Conservation (phyloP, 2,888 invertebrate species). For the Pandemis corylana region DNA sequence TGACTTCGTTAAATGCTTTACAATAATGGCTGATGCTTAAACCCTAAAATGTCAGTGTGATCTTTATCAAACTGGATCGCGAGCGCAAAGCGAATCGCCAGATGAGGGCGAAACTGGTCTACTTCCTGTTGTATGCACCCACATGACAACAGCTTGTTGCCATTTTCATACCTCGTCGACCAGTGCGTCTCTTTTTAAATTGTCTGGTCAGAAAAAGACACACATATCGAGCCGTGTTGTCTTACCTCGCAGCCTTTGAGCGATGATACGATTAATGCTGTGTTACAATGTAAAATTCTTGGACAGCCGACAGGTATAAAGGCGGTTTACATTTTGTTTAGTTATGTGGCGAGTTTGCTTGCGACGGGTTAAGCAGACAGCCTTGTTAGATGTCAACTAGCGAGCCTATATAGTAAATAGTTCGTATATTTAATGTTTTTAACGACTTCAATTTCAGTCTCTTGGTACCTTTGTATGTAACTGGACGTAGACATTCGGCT, state of each 20-base stretch:
- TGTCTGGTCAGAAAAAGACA: neutral
- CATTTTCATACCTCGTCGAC: neutral
- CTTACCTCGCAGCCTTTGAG: constrained; percentile 25
- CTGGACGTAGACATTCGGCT: too few species aligned
- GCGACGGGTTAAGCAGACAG: neutral
- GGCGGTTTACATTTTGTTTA: neutral
- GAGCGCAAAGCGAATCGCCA: constrained; percentile 64
- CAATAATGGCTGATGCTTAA: constrained; percentile 25
- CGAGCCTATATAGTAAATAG: neutral
- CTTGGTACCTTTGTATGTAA: too few species aligned
- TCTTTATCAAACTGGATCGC: constrained; percentile 77
- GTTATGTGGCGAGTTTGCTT: neutral
- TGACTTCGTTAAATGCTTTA: constrained; percentile 9
- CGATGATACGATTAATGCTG: constrained; percentile 4
- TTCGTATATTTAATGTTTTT: neutral
- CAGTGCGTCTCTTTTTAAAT: neutral
- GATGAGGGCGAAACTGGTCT: constrained; percentile 76
- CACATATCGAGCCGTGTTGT: neutral
- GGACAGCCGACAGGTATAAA: constrained; percentile 2
- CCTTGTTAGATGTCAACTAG: neutral
- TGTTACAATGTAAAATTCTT: constrained; percentile 2
- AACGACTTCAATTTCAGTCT: too few species aligned
- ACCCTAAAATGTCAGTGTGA: constrained; percentile 76
- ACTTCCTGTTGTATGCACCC: constrained; percentile 68
- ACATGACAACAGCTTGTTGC: constrained; percentile 27